Percentiles rank a stretch among this genome's conserved stretches.
phyloP scores from a whole-genome alignment of 1,140 invertebrate genomes.

The Drosophila quadrilineata region DNA sequence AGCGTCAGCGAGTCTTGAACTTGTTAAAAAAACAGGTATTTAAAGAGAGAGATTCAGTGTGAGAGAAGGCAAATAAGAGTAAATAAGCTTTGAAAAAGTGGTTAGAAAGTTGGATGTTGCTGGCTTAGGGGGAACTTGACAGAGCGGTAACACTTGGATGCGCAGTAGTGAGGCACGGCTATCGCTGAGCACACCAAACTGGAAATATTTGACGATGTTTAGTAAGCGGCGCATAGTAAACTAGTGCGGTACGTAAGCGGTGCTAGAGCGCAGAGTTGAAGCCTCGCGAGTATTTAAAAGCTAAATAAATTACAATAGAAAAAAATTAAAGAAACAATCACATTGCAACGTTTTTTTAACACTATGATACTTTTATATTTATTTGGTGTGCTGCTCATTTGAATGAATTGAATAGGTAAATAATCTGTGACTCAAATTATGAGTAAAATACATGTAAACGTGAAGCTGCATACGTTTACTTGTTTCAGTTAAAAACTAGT shows the following conservation, averaged over 20 bases:
- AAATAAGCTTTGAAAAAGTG: conserved; percentile 36
- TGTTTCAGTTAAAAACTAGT: too few species aligned
- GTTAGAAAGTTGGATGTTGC: conserved; percentile 47
- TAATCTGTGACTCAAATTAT: too few species aligned
- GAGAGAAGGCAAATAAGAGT: conserved; percentile 19
- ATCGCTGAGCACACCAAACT: conserved; percentile 3
- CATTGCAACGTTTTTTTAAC: too few species aligned
- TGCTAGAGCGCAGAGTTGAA: conserved; percentile 18
- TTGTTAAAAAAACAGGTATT: conserved; percentile 16
- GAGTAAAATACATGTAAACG: too few species aligned
- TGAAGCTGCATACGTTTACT: too few species aligned
- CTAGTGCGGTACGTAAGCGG: conserved; percentile 51
- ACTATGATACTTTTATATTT: too few species aligned
- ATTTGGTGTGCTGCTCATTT: too few species aligned
- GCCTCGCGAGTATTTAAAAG: too few species aligned
- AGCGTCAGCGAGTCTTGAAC: neutral
- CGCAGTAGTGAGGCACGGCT: too few species aligned
- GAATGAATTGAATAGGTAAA: too few species aligned
- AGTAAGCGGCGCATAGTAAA: conserved; percentile 70
- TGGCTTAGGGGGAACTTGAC: neutral
- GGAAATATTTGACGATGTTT: conserved; percentile 38
- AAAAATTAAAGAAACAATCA: too few species aligned
- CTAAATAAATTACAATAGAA: too few species aligned
- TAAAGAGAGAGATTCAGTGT: conserved; percentile 16
- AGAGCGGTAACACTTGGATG: neutral